Conservation (phyloP, 35 echinoderm and acorn worm genomes). For the Acanthaster planci region DNA sequence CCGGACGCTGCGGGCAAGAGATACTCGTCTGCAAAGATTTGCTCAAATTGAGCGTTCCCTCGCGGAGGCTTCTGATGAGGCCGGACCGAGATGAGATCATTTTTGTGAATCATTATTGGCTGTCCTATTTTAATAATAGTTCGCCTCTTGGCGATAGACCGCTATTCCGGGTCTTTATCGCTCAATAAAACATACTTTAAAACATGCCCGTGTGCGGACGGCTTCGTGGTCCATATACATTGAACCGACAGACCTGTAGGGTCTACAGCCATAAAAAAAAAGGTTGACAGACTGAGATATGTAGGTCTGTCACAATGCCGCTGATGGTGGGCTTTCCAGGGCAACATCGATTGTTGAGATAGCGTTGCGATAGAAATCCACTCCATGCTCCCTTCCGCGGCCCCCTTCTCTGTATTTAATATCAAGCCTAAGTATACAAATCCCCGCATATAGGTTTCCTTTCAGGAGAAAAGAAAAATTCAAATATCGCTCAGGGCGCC, state of each 20-base stretch:
- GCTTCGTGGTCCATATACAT: not conserved
- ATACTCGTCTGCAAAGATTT: slow-evolving; percentile 31
- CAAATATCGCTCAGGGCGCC: no score
- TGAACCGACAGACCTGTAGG: not conserved
- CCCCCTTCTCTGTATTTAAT: no score
- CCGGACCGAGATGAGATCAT: slow-evolving; percentile 4
- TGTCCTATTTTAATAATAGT: slow-evolving; percentile 34
- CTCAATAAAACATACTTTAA: slow-evolving; percentile 24
- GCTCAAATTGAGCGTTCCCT: slow-evolving; percentile 1
- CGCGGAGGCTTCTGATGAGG: slow-evolving; percentile 18
- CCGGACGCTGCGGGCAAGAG: not conserved
- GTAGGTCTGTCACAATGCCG: slow-evolving; percentile 20
- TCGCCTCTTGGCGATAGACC: not conserved
- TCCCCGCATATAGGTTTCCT: no score
- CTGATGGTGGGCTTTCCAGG: not conserved
- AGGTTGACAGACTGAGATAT: not conserved
- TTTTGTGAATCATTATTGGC: slow-evolving; percentile 28
- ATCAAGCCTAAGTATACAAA: no score
- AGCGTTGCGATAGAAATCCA: not conserved
- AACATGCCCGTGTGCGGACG: not conserved
- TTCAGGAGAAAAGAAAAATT: no score
- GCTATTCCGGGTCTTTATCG: slow-evolving; percentile 4
- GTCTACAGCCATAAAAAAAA: no score
- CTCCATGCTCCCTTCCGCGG: no score
- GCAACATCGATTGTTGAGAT: not conserved